phyloP scores from a whole-genome alignment of 2,888 invertebrate genomes.

The Chrysomela aeneicollis region DNA sequence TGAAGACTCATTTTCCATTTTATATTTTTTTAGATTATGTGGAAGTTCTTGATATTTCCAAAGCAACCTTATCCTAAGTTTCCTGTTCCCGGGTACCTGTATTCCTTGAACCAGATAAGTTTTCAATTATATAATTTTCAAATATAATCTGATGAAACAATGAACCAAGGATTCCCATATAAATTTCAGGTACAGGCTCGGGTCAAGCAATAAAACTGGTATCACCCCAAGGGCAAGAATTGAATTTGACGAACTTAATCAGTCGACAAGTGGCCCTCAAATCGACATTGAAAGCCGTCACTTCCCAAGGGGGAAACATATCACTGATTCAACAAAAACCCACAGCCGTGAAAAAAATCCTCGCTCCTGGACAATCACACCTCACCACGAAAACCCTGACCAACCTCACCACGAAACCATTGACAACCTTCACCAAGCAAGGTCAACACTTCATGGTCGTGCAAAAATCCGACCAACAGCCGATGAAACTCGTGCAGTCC shows the following conservation, averaged over 20 bases:
- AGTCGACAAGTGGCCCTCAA: slow-evolving; percentile 56
- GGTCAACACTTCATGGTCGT: slow-evolving; percentile 53
- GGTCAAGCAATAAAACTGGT: slow-evolving; percentile 59
- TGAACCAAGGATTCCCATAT: neutral
- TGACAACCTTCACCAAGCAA: slow-evolving; percentile 45
- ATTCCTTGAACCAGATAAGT: slow-evolving; percentile 3
- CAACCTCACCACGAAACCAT: slow-evolving; percentile 48
- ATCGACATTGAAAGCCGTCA: slow-evolving; percentile 52
- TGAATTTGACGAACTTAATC: slow-evolving; percentile 56
- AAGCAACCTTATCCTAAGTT: neutral
- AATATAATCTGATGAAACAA: neutral
- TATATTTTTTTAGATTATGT: too few species aligned
- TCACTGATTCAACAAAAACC: slow-evolving; percentile 53
- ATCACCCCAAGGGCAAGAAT: slow-evolving; percentile 57
- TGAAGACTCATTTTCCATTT: too few species aligned
- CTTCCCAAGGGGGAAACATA: slow-evolving; percentile 45
- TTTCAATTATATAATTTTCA: neutral
- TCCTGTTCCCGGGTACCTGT: neutral
- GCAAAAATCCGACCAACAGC: slow-evolving; percentile 49
- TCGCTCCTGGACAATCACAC: slow-evolving; percentile 45
- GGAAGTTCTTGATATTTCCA: too few species aligned
- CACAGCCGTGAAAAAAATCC: slow-evolving; percentile 58
- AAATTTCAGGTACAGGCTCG: slow-evolving; percentile 41
- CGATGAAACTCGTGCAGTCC: slow-evolving; percentile 49
- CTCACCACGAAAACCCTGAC: slow-evolving; percentile 46